Evolutionary conservation across 2,888 invertebrate species (phyloP).

Genomic region (Prenolepis imparis): DNA sequence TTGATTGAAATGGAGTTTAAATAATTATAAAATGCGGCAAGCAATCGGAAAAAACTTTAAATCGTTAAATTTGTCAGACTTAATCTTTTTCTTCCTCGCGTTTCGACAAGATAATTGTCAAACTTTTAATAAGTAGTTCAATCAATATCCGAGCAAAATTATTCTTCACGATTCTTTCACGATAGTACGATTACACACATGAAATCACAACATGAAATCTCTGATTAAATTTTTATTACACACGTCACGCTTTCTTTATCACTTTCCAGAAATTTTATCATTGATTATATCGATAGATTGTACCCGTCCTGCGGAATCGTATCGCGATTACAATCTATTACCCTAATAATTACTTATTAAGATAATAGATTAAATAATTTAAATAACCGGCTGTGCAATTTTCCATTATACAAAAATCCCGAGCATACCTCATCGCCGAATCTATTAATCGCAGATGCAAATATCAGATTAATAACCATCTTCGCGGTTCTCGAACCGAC

Average conservation of each 20-base stretch:
- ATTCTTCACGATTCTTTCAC: not conserved
- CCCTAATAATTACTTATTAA: not conserved
- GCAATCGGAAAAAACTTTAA: not conserved
- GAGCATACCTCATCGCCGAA: slow-evolving; percentile 36
- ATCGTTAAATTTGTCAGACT: not conserved
- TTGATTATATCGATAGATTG: not conserved
- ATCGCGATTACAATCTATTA: not conserved
- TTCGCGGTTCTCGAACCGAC: slow-evolving; percentile 13
- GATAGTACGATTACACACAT: not conserved
- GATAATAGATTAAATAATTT: not conserved
- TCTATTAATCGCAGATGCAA: slow-evolving; percentile 40
- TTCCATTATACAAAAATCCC: slow-evolving; percentile 43
- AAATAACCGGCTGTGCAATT: slow-evolving; percentile 20
- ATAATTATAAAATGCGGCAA: not conserved
- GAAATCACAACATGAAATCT: not conserved
- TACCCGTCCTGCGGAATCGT: no score
- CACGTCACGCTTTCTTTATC: not conserved
- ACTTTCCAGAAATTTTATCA: slow-evolving; percentile 6
- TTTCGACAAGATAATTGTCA: slow-evolving; percentile 2
- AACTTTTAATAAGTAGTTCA: slow-evolving; percentile 15
- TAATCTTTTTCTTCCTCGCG: not conserved
- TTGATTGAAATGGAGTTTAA: not conserved
- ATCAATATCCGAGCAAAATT: not conserved
- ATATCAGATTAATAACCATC: slow-evolving; percentile 43
- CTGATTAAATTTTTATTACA: slow-evolving; percentile 3